Conservation (phyloP, 2,113 vertebrate species). For the Siniperca chuatsi region DNA sequence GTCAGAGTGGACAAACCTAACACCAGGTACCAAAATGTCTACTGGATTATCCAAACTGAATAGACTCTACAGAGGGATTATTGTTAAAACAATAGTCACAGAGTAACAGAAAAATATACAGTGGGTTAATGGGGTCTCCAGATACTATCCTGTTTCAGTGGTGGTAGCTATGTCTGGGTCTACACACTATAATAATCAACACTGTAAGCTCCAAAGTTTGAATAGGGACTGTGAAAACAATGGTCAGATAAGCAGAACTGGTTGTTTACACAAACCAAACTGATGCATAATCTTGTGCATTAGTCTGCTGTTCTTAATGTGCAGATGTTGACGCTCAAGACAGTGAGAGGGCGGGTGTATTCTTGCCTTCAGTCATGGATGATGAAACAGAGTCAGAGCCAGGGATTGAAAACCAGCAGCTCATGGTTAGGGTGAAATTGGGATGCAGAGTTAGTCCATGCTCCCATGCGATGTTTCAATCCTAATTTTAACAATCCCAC, state of each 20-base stretch:
- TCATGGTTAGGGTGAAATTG: constrained; percentile 70
- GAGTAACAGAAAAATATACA: constrained; percentile 56
- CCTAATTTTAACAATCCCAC: not conserved
- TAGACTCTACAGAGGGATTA: constrained; percentile 18
- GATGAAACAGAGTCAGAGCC: constrained; percentile 58
- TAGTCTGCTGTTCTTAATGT: constrained; percentile 37
- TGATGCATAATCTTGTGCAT: constrained; percentile 34
- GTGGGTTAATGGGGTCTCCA: constrained; percentile 20
- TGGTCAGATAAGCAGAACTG: constrained; percentile 41
- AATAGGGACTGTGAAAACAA: constrained; percentile 53
- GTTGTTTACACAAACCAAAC: constrained; percentile 46
- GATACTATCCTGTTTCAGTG: constrained; percentile 44
- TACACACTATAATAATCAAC: constrained; percentile 39
- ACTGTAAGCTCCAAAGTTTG: constrained; percentile 23
- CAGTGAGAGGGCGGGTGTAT: constrained; percentile 36
- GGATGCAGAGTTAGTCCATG: constrained; percentile 83
- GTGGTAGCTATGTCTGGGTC: constrained; percentile 37
- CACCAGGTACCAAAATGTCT: constrained; percentile 44
- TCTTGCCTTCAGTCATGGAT: constrained; percentile 53
- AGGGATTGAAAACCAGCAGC: constrained; percentile 52
- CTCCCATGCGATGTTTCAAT: constrained; percentile 68
- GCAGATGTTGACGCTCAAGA: constrained; percentile 30
- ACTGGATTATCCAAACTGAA: constrained; percentile 51
- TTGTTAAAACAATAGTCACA: constrained; percentile 33
- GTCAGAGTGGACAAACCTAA: constrained; percentile 50